Base-by-base conservation (phyloP, 2,797 vertebrate genomes). In the Manis crassicaudata region DNA sequence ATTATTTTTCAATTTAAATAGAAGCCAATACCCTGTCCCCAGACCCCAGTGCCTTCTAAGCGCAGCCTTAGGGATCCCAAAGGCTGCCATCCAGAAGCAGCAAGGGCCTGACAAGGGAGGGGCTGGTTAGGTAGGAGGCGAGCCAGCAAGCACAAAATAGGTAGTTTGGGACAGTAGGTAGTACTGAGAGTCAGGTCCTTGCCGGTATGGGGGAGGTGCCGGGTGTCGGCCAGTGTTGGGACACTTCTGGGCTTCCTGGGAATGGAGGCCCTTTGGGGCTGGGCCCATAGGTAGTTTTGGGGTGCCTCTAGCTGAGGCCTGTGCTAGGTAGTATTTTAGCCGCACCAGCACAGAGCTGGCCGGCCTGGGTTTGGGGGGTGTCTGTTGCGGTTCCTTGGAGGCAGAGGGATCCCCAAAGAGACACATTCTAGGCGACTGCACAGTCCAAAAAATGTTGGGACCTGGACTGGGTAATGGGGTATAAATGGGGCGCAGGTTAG, bases 1-100 rank as follows among this genome's bases (percentile, higher is more conserved):
- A 98, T 99, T 99, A 98, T 98, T 98, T 98, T 98, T 98, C 97
- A 96, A 98, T 98, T 98, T 98, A 98, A 98, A 99, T 99, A 99
- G 98, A 98, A 96, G 97, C 98, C 98, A 98, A 97, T 97, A 98
- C 98, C 98, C 98, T 95, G 96, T 98, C 97, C 98, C 98, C 96
- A 92, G 97, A 98, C 94, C 96, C 97, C 94, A 97, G 97, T 97
- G 94, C 97, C 75, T 96, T 95, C 92, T 94, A 91, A 73, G 43
- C 60, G 96, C 75, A 94, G 87, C 90, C 92, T 94, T 18, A 16
- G 88, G 58, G 68, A 94, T 85, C 77, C 92, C 82, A 89, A 90
- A 96, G 94, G 35, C 95, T 91, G 43, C 76, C 25, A 9, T 43
- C 79, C 14, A 10, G 80, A 95, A 96, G 96, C 92, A 92, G 73